Percentiles rank a stretch among this genome's conserved stretches.
phyloP scores from a whole-genome alignment of 2,113 vertebrate species.

The Ameiurus melas region DNA sequence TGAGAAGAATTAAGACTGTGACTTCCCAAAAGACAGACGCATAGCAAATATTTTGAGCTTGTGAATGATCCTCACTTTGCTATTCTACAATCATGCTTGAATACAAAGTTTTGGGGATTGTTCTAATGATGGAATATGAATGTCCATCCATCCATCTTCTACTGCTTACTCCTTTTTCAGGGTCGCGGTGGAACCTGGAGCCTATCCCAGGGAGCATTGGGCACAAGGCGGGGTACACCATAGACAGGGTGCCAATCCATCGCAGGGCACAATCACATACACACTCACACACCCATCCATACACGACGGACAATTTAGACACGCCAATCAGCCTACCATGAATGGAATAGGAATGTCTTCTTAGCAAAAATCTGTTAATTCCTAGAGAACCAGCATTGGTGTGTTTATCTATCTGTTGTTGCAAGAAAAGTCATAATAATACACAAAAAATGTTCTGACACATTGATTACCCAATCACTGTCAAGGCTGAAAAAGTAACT shows the following conservation, averaged over 20 bases:
- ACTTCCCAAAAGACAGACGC: neutral
- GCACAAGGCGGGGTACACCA: too few relatives aligned
- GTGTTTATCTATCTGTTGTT: neutral
- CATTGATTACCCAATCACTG: neutral
- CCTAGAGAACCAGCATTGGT: neutral
- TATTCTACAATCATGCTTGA: neutral
- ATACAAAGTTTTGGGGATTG: neutral
- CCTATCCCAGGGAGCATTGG: too few relatives aligned
- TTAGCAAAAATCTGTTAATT: neutral
- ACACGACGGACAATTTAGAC: too few relatives aligned
- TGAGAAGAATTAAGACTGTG: neutral
- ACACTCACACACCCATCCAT: too few relatives aligned
- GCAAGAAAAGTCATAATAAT: neutral
- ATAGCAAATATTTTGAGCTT: neutral
- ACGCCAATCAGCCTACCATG: too few relatives aligned
- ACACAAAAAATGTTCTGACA: neutral
- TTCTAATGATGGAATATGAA: neutral
- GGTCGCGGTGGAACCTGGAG: too few relatives aligned
- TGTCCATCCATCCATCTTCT: too few relatives aligned
- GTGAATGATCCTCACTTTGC: neutral
- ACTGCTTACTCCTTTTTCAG: too few relatives aligned
- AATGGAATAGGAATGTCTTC: neutral
- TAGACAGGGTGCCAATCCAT: too few relatives aligned
- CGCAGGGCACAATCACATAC: too few relatives aligned
- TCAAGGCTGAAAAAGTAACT: neutral